Percentiles rank a stretch among this genome's conserved stretches.
phyloP scores from a whole-genome alignment of 2,797 vertebrate species.

The Propithecus deckenii region DNA sequence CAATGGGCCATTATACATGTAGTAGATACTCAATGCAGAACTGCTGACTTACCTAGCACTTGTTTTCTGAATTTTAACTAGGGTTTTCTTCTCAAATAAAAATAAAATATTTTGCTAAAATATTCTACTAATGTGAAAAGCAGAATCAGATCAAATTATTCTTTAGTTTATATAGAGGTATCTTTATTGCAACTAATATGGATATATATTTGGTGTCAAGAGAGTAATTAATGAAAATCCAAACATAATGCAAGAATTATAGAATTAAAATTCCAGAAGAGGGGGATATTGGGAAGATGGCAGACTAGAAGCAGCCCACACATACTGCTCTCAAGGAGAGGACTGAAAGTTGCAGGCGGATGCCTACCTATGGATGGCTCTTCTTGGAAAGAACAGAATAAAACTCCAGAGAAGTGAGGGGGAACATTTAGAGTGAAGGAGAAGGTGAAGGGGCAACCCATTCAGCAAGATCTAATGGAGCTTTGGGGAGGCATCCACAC shows the following conservation, averaged over 20 bases:
- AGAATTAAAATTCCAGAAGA: background rate
- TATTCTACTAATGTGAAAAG: background rate
- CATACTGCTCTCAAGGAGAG: background rate
- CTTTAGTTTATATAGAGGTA: background rate
- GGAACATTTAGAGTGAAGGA: background rate
- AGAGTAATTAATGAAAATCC: background rate
- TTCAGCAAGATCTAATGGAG: background rate
- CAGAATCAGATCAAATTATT: background rate
- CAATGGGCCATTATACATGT: rapidly evolving
- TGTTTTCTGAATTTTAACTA: background rate
- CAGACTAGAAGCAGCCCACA: background rate
- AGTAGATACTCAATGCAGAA: background rate
- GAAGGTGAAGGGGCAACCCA: background rate
- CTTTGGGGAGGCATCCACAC: background rate
- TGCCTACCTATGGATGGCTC: background rate
- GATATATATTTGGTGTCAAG: background rate
- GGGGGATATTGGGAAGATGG: background rate
- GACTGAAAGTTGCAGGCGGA: background rate
- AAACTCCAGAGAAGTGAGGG: background rate
- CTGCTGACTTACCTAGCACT: background rate
- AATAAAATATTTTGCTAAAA: background rate
- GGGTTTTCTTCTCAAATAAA: background rate
- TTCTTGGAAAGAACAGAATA: background rate
- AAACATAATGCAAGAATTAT: background rate
- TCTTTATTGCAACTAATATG: background rate